phyloP scores from a whole-genome alignment of 1,140 invertebrate species.

The Micrasema longulum region DNA sequence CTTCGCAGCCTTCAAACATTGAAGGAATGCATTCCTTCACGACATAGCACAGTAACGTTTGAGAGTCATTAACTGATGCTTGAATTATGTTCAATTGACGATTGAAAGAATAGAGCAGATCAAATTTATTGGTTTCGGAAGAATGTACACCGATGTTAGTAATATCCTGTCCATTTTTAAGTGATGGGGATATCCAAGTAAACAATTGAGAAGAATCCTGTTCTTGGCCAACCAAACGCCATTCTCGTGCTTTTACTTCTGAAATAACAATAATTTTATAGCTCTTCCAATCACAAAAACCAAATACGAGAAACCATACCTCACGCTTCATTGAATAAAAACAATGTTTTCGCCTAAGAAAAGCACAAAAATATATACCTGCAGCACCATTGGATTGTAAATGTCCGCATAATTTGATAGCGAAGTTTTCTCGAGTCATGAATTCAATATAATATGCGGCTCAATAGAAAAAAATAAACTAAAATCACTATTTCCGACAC shows the following conservation, averaged over 20 bases:
- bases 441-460: constrained; percentile 5
- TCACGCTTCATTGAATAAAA: neutral
- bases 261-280: constrained; percentile 27
- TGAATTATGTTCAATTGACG: constrained; percentile 77
- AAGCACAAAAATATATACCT: constrained; percentile 6
- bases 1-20: constrained; percentile 49
- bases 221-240: constrained; percentile 82
- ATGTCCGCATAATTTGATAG: constrained; percentile 65
- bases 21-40: constrained; percentile 63
- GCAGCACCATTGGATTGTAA: constrained; percentile 57
- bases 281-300: no score
- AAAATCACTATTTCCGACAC: no score
- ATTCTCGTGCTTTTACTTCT: constrained; percentile 74
- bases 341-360: neutral
- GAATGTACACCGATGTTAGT: constrained; percentile 67
- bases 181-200: constrained; percentile 74
- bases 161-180: constrained; percentile 58
- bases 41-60: constrained; percentile 76
- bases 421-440: constrained; percentile 60
- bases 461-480: no score
- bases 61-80: constrained; percentile 79
- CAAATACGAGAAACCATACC: neutral
- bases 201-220: constrained; percentile 77
- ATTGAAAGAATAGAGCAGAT: constrained; percentile 74
- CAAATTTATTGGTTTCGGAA: constrained; percentile 69